Conservation (phyloP, 2,888 invertebrate genomes). For the Amphimallon solstitiale region DNA sequence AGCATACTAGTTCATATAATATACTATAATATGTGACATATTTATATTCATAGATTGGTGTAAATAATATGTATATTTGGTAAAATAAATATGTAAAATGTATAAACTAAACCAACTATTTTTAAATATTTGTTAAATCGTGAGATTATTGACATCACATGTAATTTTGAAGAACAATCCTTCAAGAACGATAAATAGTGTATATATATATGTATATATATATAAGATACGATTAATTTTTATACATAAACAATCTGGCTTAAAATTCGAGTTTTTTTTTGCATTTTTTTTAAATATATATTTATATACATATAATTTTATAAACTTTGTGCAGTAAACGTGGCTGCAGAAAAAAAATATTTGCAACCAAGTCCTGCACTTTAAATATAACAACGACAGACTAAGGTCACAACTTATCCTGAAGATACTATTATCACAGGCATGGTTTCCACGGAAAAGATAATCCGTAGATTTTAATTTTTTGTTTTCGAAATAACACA, state of each 20-base stretch:
- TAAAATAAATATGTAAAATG: constrained; percentile 53
- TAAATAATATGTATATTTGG: constrained; percentile 58
- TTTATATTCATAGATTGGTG: constrained; percentile 45
- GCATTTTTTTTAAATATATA: constrained; percentile 54
- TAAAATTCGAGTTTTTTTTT: constrained; percentile 61
- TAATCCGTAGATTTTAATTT: constrained; percentile 41
- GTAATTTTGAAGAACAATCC: constrained; percentile 61
- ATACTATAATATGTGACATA: constrained; percentile 38
- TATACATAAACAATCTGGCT: constrained; percentile 63
- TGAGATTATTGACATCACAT: constrained; percentile 65
- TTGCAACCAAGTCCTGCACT: constrained; percentile 53
- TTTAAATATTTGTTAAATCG: constrained; percentile 55
- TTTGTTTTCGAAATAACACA: constrained; percentile 42
- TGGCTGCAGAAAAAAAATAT: constrained; percentile 47
- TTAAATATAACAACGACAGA: constrained; percentile 67
- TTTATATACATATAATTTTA: constrained; percentile 64
- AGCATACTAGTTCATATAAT: constrained; percentile 41
- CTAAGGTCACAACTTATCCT: constrained; percentile 77
- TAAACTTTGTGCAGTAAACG: constrained; percentile 58
- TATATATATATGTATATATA: constrained; percentile 30
- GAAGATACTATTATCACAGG: constrained; percentile 78
- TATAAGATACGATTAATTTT: constrained; percentile 61
- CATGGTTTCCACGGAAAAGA: constrained; percentile 61
- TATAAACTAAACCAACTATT: constrained; percentile 51
- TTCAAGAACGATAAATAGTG: constrained; percentile 52